A percentile compares a stretch with the other conserved stretches of the same genome.
phyloP scores from a whole-genome alignment of 2,797 vertebrate species.

The Mycteria americana region DNA sequence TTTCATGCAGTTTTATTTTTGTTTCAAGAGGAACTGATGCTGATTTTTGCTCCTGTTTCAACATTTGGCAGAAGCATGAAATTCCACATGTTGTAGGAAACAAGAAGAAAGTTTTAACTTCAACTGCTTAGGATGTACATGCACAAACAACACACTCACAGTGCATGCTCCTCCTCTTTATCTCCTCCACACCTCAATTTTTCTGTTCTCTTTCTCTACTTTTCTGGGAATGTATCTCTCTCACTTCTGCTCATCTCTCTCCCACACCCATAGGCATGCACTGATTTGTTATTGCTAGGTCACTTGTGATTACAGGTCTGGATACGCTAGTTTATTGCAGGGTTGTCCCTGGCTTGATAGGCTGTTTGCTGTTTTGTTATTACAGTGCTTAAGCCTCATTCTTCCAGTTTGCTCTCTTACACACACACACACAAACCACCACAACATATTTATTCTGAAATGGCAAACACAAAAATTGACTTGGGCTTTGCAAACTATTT shows the following conservation, averaged over 20 bases:
- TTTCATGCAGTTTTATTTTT: not conserved
- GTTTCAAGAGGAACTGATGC: not conserved
- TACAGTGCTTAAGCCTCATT: constrained; percentile 20
- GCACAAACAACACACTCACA: not conserved
- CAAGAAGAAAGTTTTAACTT: constrained; percentile 22
- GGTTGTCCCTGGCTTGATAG: constrained; percentile 29
- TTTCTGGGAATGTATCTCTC: not conserved
- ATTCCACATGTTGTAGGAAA: not conserved
- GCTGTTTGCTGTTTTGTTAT: constrained; percentile 34
- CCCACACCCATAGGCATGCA: constrained; percentile 44
- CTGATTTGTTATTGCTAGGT: constrained; percentile 56
- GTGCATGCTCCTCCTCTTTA: not conserved
- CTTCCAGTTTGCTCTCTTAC: not conserved
- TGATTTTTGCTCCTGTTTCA: constrained; percentile 26
- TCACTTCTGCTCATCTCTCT: not conserved
- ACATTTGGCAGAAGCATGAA: not conserved
- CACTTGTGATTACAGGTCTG: constrained; percentile 52
- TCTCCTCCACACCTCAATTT: constrained; percentile 7
- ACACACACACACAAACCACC: not conserved
- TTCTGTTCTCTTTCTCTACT: constrained; percentile 12
- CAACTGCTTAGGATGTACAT: not conserved
- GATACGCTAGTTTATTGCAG: constrained; percentile 25
- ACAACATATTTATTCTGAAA: not conserved
- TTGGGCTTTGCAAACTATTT: not conserved
- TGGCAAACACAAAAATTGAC: not conserved